Percentiles rank a stretch among this genome's conserved stretches.
These are phyloP conservation scores for Nomada hirtipes DNA, from an alignment of 2,888 invertebrate species.

Conservation along the genomic window DNA sequence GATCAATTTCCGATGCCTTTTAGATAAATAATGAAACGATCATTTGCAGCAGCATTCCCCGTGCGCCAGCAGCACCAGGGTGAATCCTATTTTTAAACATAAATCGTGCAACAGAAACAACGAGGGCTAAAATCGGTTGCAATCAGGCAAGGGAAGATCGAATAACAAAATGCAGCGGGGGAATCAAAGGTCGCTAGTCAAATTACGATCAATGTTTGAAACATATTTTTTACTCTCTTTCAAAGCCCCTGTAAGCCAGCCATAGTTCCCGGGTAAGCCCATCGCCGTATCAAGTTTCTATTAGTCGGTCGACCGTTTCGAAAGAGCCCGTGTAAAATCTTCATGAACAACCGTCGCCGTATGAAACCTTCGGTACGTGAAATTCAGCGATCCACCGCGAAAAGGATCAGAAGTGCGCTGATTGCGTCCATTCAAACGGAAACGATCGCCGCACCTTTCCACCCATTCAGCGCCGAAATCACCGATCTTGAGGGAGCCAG, in stretches of 20 bases:
- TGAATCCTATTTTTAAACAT: too few relatives aligned
- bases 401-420: constrained; percentile 20
- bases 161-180: background rate
- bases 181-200: constrained; percentile 1
- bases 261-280: constrained; percentile 2
- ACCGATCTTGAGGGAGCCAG: constrained; percentile 17
- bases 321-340: constrained; percentile 7
- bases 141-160: background rate
- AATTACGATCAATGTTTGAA: constrained; percentile 13
- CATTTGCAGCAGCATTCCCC: too few relatives aligned
- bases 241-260: background rate
- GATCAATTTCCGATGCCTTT: too few relatives aligned
- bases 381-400: constrained; percentile 19
- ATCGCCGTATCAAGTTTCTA: constrained; percentile 26
- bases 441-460: constrained; percentile 32
- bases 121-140: background rate
- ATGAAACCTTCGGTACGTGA: constrained; percentile 27
- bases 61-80: too few relatives aligned
- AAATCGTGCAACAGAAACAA: too few relatives aligned
- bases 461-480: constrained; percentile 11
- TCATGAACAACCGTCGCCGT: constrained; percentile 22
- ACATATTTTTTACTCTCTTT: constrained; percentile 15
- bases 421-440: constrained; percentile 46
- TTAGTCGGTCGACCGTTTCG: constrained; percentile 24
- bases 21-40: too few relatives aligned